A percentile compares a stretch with the other conserved stretches of the same genome.
Evolutionary conservation across 1,140 invertebrate species (phyloP).

Genomic region (Stegodyphus mimosarum): DNA sequence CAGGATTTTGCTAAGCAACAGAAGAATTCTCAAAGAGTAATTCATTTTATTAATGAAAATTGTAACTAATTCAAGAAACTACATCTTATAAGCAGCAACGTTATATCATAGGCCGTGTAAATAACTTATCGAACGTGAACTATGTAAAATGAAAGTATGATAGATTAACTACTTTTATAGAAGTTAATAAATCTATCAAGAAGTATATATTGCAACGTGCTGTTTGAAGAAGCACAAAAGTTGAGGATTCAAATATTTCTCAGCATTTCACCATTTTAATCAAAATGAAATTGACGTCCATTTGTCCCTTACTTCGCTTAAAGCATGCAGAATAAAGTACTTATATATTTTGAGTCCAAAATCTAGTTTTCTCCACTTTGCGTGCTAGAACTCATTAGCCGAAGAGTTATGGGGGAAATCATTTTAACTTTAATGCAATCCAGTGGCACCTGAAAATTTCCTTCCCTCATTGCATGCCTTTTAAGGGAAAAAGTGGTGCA

Average conservation of each 20-base stretch:
- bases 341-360: neutral
- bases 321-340: neutral
- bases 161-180: no score
- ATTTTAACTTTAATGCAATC: slow-evolving; percentile 57
- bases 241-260: neutral
- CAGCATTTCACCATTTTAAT: slow-evolving; percentile 13
- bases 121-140: no score
- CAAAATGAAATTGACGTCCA: slow-evolving; percentile 18
- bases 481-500: neutral
- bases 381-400: slow-evolving; percentile 49
- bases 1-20: no score
- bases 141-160: no score
- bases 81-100: no score
- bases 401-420: slow-evolving; percentile 36
- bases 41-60: no score
- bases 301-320: slow-evolving; percentile 15
- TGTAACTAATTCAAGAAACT: no score
- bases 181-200: no score
- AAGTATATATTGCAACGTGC: no score
- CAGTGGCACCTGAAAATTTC: slow-evolving; percentile 46
- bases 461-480: neutral
- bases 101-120: no score
- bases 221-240: no score
- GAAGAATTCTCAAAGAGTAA: no score
- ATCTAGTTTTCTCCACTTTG: slow-evolving; percentile 37